Evolutionary conservation across 2,113 vertebrate species (phyloP), one percentile per base, ranked within the genome.

Genomic region (Anseranas semipalmata): DNA sequence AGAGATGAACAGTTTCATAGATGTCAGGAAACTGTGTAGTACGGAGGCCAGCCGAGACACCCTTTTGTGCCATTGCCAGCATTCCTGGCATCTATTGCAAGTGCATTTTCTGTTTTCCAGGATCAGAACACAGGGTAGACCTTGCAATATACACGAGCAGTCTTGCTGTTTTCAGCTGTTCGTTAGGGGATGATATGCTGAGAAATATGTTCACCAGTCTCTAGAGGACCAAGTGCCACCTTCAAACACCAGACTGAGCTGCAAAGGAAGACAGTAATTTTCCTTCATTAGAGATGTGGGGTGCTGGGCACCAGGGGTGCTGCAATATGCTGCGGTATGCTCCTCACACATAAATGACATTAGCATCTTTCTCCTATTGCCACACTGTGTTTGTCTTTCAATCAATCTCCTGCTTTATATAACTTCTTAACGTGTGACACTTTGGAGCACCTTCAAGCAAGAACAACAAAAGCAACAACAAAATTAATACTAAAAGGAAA

Each of bases 261-360:
- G 24, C 35, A 71, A 87, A 58, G 14, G 39, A 89, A 75, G 18
- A 46, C 28, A 14, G 2, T 2, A 0, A 1, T 53, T 82, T 85
- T 62, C 13, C 19, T 55, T 79, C 33, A 28, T 3, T 1, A 0
- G 21, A 87, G 7, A 35, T 10, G 8, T 0, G 0, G 41, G n/a
- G 7, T 53, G 7, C 30, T 41, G n/a, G 13, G 56, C 32, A 58
- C 4, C 43, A 75, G 33, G 4, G 9, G 15, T 56, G 45, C 37
- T 0, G 0, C 30, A 65, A 10, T 15, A 76, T 1, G 8, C 28
- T 13, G 14, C 33, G 52, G 58, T 39, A 85, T 39, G 73, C 6
- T 83, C n/a, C 68, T 88, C 85, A 76, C 25, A 60, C 8, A 39
- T 27, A 59, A 76, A 72, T 16, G 21, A 22, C 19, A 48, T 63